Percentiles rank a stretch among this genome's conserved stretches.
These are phyloP conservation scores for Conomelus anceps DNA, from an alignment of 2,888 invertebrate genomes.

Conservation along the genomic window DNA sequence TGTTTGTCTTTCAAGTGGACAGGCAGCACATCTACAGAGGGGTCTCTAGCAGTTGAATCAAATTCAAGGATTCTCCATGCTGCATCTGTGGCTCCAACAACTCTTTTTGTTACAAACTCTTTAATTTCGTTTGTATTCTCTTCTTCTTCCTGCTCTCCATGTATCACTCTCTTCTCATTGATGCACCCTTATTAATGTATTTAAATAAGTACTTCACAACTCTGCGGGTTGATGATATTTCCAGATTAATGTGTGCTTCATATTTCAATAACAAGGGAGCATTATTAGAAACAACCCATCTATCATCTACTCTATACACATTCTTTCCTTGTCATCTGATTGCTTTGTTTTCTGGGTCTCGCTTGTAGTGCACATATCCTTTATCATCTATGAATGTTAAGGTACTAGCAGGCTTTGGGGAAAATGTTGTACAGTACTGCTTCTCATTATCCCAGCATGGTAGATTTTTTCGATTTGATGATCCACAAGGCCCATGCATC, in stretches of 20 bases:
- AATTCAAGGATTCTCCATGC: constrained; percentile 18
- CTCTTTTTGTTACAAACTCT: constrained; percentile 23
- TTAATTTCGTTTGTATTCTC: constrained; percentile 19
- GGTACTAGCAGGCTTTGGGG: constrained; percentile 12
- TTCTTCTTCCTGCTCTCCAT: neutral
- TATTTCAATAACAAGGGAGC: constrained; percentile 19
- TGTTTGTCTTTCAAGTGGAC: constrained; percentile 20
- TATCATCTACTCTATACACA: neutral
- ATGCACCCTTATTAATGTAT: constrained; percentile 18
- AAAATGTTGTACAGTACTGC: constrained; percentile 18
- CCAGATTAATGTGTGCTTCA: constrained; percentile 19
- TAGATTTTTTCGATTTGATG: constrained; percentile 18
- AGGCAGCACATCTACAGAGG: constrained; percentile 19
- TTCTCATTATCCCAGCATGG: constrained; percentile 22
- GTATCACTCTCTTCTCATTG: constrained; percentile 13
- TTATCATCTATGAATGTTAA: constrained; percentile 20
- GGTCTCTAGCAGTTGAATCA: constrained; percentile 16
- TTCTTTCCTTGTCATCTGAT: no score
- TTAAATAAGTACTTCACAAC: constrained; percentile 24
- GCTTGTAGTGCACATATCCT: constrained; percentile 21
- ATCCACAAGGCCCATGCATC: constrained; percentile 25
- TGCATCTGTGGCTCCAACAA: constrained; percentile 24
- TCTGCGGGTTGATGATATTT: constrained; percentile 21
- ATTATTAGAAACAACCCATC: constrained; percentile 24
- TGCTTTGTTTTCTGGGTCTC: neutral